Base-by-base conservation (phyloP, 2,797 vertebrate species). In the Betta splendens region DNA sequence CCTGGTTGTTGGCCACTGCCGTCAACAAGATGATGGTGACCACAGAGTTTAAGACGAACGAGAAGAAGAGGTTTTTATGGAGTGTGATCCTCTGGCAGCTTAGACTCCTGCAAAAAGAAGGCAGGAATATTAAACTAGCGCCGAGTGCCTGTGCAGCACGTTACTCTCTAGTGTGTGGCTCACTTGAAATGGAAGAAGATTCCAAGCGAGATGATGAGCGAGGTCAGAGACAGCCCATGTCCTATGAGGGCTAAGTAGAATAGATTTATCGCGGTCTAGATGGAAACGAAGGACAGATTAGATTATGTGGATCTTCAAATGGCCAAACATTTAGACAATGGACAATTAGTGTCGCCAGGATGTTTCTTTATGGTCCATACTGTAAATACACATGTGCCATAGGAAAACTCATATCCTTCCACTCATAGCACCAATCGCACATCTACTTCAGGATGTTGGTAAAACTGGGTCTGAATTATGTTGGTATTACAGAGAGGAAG, bases 111-210 rank as follows among this genome's bases (percentile, higher is more conserved):
- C 54, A 73, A 83, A 58, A 38, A 31, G 11, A 56, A 38, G 59
- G 42, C 54, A 7, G 4, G 0, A 2, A 54, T 15, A 37, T 54
- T 40, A 52, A n/a, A 25, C 6, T 31, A 39, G 8, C 0, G 1
- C n/a, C 5, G n/a, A n/a, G n/a, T 2, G 5, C 25, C n/a, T 2
- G 1, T 5, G 22, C 23, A 37, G 13, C 4, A 25, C 1, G 25
- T 7, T 8, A 12, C 20, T 7, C 40, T 28, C 10, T 53, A 1
- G 9, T 44, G 44, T 12, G 59, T 29, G 32, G 93, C 97, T 93
- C 90, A 99, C 97, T 96, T 98, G 89, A 99, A 99, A 85, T 98
- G 95, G 85, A 95, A 97, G 89, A 99, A 99, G 85, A 99, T 99
- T 56, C 87, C 93, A 20, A 99, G 94, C 15, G 97, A 99, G 81